Percentiles rank a stretch among this genome's conserved stretches.
These are phyloP conservation scores for Delia radicum DNA, from an alignment of 1,140 invertebrate genomes.

Conservation along the genomic window DNA sequence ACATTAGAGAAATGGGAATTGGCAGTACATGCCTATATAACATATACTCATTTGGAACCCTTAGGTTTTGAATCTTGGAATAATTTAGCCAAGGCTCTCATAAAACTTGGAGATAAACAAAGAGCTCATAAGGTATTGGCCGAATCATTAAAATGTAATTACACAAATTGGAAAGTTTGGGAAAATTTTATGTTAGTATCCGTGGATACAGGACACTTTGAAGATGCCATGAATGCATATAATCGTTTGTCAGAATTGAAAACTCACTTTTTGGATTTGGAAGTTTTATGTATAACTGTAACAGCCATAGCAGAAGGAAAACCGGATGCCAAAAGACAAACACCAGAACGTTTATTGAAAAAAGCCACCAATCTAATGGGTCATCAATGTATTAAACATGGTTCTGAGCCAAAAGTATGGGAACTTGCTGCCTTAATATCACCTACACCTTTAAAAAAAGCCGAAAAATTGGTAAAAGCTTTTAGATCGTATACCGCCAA, in stretches of 20 bases:
- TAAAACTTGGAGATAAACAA: conserved; percentile 81
- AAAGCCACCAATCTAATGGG: conserved; percentile 77
- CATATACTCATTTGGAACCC: conserved; percentile 83
- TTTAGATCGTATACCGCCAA: conserved; percentile 63
- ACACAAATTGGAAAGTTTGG: conserved; percentile 95
- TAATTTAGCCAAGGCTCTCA: conserved; percentile 91
- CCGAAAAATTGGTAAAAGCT: conserved; percentile 65
- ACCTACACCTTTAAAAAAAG: conserved; percentile 62
- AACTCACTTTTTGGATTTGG: conserved; percentile 75
- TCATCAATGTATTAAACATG: conserved; percentile 69
- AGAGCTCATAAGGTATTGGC: conserved; percentile 80
- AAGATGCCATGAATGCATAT: conserved; percentile 79
- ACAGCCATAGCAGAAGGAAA: conserved; percentile 69
- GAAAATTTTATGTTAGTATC: conserved; percentile 89
- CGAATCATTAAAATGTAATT: conserved; percentile 91
- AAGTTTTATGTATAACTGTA: conserved; percentile 75
- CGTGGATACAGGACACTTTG: conserved; percentile 72
- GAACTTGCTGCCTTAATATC: conserved; percentile 74
- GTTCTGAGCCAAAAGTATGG: conserved; percentile 75
- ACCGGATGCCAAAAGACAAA: conserved; percentile 57
- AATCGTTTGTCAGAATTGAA: conserved; percentile 83
- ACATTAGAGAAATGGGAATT: conserved; percentile 77
- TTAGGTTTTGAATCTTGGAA: conserved; percentile 97
- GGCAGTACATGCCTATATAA: conserved; percentile 81
- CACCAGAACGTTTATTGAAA: conserved; percentile 57